Conservation (phyloP, 1,140 invertebrate species). For the Lineus longissimus region DNA sequence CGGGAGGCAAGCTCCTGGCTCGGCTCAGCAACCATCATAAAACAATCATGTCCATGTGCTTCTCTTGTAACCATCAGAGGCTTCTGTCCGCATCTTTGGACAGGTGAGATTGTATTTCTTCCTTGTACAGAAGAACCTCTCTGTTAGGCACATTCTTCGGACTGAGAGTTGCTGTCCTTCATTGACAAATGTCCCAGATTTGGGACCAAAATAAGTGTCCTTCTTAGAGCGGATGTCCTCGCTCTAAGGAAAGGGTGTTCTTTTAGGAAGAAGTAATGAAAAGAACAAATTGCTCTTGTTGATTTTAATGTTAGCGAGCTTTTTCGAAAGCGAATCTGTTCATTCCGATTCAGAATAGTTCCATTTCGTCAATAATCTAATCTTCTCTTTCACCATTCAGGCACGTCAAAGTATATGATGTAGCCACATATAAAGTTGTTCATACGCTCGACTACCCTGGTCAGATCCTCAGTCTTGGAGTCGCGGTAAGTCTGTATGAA, state of each 20-base stretch:
- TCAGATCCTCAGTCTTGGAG: conserved; percentile 79
- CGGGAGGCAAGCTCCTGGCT: conserved; percentile 76
- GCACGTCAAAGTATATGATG: conserved; percentile 90
- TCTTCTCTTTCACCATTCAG: too few species aligned
- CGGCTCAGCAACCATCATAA: conserved; percentile 83
- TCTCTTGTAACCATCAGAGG: conserved; percentile 68
- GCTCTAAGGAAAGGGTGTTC: too few species aligned
- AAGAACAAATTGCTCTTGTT: too few species aligned
- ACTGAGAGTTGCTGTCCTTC: neutral
- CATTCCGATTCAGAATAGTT: too few species aligned
- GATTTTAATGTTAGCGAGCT: too few species aligned
- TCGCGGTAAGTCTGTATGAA: conserved; percentile 67
- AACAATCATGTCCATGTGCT: conserved; percentile 78
- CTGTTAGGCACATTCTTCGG: neutral
- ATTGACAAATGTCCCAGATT: neutral
- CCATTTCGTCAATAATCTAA: too few species aligned
- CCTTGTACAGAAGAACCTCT: neutral
- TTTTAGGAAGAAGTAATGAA: too few species aligned
- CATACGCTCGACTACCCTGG: conserved; percentile 88
- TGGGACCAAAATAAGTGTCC: neutral
- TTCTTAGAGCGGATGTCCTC: too few species aligned
- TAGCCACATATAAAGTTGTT: conserved; percentile 78
- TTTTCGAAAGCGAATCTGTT: too few species aligned
- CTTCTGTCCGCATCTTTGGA: conserved; percentile 88
- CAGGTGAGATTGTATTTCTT: conserved; percentile 56